A percentile compares a stretch with the other conserved stretches of the same genome.
Evolutionary conservation across 2,888 invertebrate genomes (phyloP).

Genomic region (Barypeithes pellucidus): DNA sequence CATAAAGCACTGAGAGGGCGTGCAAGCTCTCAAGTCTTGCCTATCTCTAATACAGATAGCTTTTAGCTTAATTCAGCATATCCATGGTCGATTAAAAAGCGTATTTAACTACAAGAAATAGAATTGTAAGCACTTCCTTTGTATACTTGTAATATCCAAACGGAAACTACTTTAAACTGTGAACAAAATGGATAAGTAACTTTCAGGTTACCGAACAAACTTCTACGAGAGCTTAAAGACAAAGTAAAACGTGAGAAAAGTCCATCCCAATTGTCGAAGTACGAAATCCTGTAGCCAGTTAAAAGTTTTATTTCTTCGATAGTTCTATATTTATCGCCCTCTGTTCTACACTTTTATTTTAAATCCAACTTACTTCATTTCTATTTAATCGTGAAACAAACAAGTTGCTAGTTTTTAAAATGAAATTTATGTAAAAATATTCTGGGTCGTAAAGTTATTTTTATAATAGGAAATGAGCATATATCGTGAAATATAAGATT

Average conservation of each 20-base stretch:
- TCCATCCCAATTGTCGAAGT: conserved; percentile 63
- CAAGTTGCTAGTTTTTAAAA: background rate
- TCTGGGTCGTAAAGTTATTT: background rate
- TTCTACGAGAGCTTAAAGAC: conserved; percentile 54
- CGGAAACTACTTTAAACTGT: conserved; percentile 15
- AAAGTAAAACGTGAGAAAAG: conserved; percentile 61
- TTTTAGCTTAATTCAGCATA: too few species aligned
- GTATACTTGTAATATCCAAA: conserved; percentile 6
- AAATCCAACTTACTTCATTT: background rate
- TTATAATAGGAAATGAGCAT: background rate
- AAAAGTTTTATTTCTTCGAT: conserved; percentile 61
- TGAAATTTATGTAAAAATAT: background rate
- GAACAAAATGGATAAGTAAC: conserved; percentile 38
- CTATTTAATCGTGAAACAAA: background rate
- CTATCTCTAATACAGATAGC: too few species aligned
- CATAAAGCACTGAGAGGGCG: too few species aligned
- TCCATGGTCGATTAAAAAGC: background rate
- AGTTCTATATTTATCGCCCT: conserved; percentile 62
- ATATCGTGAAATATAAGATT: background rate
- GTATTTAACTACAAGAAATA: background rate
- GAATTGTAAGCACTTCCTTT: background rate
- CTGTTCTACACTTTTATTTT: conserved; percentile 46
- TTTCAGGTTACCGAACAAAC: conserved; percentile 36
- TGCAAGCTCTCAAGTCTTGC: too few species aligned
- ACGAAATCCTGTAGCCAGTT: conserved; percentile 65